Evolutionary conservation across 2,797 vertebrate genomes (phyloP).

Genomic region (Centropyge bicolor): DNA sequence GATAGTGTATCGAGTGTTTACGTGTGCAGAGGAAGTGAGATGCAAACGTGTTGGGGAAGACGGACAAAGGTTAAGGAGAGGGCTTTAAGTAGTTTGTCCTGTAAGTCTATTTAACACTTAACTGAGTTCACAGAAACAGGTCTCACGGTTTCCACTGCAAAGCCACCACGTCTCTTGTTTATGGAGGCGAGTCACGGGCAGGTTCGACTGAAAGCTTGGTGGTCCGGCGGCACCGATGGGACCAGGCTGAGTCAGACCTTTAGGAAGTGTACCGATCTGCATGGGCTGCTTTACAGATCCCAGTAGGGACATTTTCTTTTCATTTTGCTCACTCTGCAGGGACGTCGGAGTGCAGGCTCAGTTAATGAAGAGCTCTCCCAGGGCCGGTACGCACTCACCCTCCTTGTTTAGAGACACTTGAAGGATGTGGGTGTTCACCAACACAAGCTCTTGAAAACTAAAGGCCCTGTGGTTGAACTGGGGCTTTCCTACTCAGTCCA

Average conservation of each 20-base stretch:
- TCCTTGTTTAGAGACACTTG: constrained; percentile 54
- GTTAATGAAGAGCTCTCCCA: constrained; percentile 65
- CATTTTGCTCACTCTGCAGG: constrained; percentile 39
- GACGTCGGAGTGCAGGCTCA: constrained; percentile 42
- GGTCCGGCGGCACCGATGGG: constrained; percentile 53
- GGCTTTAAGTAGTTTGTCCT: not conserved
- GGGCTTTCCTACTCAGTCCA: constrained; percentile 54
- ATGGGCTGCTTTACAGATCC: constrained; percentile 72
- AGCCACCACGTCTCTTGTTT: not conserved
- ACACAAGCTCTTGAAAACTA: constrained; percentile 39
- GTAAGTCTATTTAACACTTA: constrained; percentile 7
- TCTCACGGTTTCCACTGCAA: constrained; percentile 29
- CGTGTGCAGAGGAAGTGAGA: not conserved
- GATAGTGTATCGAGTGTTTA: not conserved
- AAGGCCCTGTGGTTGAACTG: constrained; percentile 45
- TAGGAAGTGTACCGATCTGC: constrained; percentile 69
- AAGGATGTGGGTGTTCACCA: constrained; percentile 57
- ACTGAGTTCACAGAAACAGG: not conserved
- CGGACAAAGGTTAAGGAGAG: not conserved
- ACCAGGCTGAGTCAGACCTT: constrained; percentile 42
- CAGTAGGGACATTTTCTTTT: constrained; percentile 69
- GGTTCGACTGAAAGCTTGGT: constrained; percentile 31
- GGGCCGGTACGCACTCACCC: constrained; percentile 35
- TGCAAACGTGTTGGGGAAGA: not conserved
- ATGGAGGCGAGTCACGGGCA: constrained; percentile 5